phyloP scores from a whole-genome alignment of 2,113 vertebrate species.

The Eubucco bourcierii region DNA sequence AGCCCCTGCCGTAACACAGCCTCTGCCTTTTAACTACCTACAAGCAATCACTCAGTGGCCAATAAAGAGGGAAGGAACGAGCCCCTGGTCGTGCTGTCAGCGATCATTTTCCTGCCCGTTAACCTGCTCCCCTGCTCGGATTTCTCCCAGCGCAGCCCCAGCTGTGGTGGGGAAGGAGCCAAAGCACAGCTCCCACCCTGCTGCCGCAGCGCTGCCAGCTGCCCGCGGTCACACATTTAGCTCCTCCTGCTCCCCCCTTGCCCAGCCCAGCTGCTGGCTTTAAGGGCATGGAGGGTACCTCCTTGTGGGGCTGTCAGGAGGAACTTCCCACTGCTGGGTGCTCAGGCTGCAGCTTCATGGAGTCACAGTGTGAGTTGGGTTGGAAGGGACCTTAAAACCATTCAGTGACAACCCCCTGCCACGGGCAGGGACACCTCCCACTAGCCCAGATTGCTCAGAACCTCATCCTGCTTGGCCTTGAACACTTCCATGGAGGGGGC shows the following conservation, averaged over 20 bases:
- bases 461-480: no score
- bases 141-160: neutral
- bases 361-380: no score
- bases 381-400: no score
- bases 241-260: neutral
- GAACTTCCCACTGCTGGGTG: rapidly evolving
- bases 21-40: conserved; percentile 42
- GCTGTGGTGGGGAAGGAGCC: neutral
- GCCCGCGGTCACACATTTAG: rapidly evolving
- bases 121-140: conserved; percentile 15
- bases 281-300: neutral
- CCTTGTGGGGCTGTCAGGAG: neutral
- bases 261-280: neutral
- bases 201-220: neutral
- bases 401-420: no score
- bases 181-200: rapidly evolving
- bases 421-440: no score
- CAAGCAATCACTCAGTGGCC: conserved; percentile 5
- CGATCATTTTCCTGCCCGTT: conserved; percentile 38
- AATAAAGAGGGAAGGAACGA: conserved; percentile 8
- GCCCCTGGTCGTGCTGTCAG: neutral
- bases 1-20: conserved; percentile 11
- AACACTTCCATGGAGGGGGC: no score
- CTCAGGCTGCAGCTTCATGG: neutral
- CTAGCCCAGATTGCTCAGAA: no score